Evolutionary conservation across 2,113 vertebrate genomes (phyloP).

Genomic region (Xiphophorus couchianus): DNA sequence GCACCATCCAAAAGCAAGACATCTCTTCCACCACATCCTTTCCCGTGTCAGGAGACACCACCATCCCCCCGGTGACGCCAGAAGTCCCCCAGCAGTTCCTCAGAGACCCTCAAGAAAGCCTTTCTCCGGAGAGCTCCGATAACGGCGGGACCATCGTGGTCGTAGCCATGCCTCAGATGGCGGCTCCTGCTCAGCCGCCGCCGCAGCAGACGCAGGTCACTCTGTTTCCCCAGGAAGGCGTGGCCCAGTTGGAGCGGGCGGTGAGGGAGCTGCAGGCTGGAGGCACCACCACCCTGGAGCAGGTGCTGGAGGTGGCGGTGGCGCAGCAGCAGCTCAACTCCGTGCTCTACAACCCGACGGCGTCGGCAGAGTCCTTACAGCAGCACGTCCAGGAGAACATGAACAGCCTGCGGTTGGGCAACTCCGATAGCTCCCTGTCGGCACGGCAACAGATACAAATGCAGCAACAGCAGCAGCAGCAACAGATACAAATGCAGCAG

Average conservation of each 20-base stretch:
- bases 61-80: slow-evolving; percentile 85
- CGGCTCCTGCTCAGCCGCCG: slow-evolving; percentile 83
- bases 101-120: slow-evolving; percentile 84
- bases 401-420: slow-evolving; percentile 87
- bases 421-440: slow-evolving; percentile 82
- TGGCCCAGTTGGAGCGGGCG: slow-evolving; percentile 91
- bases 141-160: slow-evolving; percentile 69
- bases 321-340: slow-evolving; percentile 81
- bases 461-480: slow-evolving; percentile 69
- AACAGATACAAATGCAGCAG: slow-evolving; percentile 39
- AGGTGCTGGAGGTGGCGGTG: slow-evolving; percentile 78
- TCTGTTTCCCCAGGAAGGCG: slow-evolving; percentile 87
- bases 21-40: slow-evolving; percentile 87
- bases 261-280: slow-evolving; percentile 90
- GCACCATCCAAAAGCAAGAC: slow-evolving; percentile 91
- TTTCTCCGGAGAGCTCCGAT: slow-evolving; percentile 82
- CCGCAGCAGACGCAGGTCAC: slow-evolving; percentile 85
- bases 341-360: slow-evolving; percentile 78
- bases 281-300: slow-evolving; percentile 69
- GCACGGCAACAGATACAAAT: slow-evolving; percentile 84
- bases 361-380: slow-evolving; percentile 78
- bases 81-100: slow-evolving; percentile 90
- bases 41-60: slow-evolving; percentile 86
- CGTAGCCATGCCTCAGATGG: slow-evolving; percentile 74
- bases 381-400: slow-evolving; percentile 85